These are phyloP conservation scores for Girardinichthys multiradiatus DNA, from an alignment of 2,113 vertebrate species.

Conservation along the genomic window DNA sequence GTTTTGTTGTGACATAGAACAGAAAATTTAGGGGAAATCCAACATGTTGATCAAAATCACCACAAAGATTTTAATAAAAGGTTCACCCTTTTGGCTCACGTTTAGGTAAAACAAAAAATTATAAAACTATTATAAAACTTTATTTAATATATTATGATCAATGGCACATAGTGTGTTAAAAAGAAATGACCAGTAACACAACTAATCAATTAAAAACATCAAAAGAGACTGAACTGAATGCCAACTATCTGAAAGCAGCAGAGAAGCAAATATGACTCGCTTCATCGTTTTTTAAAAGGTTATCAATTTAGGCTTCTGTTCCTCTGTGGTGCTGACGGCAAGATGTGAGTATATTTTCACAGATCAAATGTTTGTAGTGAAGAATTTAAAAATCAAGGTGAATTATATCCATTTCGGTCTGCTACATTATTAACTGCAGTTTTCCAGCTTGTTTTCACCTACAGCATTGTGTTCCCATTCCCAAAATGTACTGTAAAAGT, in stretches of 20 bases:
- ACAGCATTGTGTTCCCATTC: background rate
- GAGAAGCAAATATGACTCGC: no score
- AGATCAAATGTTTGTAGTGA: background rate
- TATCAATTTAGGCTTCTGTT: background rate
- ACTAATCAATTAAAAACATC: background rate
- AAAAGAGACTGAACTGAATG: background rate
- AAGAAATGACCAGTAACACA: background rate
- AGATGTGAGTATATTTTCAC: no score
- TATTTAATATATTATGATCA: background rate
- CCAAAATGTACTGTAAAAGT: no score
- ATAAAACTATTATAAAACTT: no score
- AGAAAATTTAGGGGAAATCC: constrained; percentile 17
- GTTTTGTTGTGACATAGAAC: background rate
- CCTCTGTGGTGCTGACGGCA: no score
- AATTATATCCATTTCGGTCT: background rate
- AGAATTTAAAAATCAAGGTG: background rate
- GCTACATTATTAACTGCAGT: background rate
- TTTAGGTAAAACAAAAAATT: background rate
- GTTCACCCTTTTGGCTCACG: background rate
- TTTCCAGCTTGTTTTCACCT: background rate
- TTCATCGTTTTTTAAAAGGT: background rate
- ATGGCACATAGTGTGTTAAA: background rate
- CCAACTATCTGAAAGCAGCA: background rate
- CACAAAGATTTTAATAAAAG: background rate
- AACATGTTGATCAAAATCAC: background rate